Percentiles rank a stretch among this genome's conserved stretches.
phyloP scores from a whole-genome alignment of 1,140 invertebrate genomes.

The Bombyx mori region DNA sequence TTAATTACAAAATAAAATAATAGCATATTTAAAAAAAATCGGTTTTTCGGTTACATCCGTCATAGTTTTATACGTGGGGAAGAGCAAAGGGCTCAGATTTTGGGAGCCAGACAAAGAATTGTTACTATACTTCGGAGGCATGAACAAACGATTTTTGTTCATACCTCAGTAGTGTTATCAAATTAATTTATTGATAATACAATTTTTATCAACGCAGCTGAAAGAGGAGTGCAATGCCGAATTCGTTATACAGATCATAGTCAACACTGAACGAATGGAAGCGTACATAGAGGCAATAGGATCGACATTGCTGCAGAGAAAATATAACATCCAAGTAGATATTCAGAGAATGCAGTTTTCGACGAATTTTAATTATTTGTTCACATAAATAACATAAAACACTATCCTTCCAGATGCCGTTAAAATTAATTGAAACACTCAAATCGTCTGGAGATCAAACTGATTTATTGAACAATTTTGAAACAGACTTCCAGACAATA shows the following conservation, averaged over 20 bases:
- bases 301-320: conserved; percentile 19
- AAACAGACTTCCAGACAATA: conserved; percentile 32
- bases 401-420: conserved; percentile 26
- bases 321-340: conserved; percentile 38
- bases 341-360: neutral
- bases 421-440: conserved; percentile 27
- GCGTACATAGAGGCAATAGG: conserved; percentile 47
- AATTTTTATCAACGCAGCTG: conserved; percentile 25
- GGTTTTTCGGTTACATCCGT: no score
- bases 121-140: no score
- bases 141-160: no score
- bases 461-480: conserved; percentile 31
- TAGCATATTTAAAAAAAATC: no score
- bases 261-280: conserved; percentile 36
- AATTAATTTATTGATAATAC: no score
- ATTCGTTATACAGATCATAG: conserved; percentile 31
- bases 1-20: no score
- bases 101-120: no score
- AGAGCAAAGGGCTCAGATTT: no score
- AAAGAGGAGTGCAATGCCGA: conserved; percentile 49
- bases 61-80: no score
- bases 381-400: neutral
- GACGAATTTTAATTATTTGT: neutral
- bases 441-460: conserved; percentile 25
- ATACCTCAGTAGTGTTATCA: no score